A percentile compares a stretch with the other conserved stretches of the same genome.
Conservation (phyloP, 2,113 vertebrate species). For the Rhodinocichla rosea region DNA sequence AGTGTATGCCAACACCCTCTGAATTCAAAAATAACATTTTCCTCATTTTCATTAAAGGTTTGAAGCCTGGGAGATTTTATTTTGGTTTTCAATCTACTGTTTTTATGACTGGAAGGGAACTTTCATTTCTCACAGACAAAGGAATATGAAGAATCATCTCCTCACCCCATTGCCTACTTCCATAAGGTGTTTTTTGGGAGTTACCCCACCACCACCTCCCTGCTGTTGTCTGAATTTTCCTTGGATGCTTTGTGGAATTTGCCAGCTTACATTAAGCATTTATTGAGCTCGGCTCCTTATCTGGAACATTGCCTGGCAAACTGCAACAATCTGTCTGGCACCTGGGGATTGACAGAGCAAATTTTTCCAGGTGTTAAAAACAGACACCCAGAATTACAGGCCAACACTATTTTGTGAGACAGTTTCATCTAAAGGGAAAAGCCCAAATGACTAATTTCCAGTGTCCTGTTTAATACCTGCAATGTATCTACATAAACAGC, state of each 20-base stretch:
- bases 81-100: slow-evolving; percentile 3
- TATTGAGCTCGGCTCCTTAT: slow-evolving; percentile 68
- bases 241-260: slow-evolving; percentile 70
- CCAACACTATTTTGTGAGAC: slow-evolving; percentile 15
- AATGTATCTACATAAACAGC: slow-evolving; percentile 44
- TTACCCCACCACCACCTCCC: neutral
- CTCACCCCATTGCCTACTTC: neutral
- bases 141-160: neutral
- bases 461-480: slow-evolving; percentile 29
- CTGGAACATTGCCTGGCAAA: slow-evolving; percentile 65
- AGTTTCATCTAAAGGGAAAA: slow-evolving; percentile 26
- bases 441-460: neutral
- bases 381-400: slow-evolving; percentile 34
- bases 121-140: slow-evolving; percentile 33
- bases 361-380: slow-evolving; percentile 71
- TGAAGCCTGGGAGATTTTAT: slow-evolving; percentile 60
- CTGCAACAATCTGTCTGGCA: slow-evolving; percentile 68
- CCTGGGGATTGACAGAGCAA: slow-evolving; percentile 63
- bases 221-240: slow-evolving; percentile 54
- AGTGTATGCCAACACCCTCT: slow-evolving; percentile 65
- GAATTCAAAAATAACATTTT: slow-evolving; percentile 63
- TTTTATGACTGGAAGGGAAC: neutral
- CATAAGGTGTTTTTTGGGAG: neutral
- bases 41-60: slow-evolving; percentile 59
- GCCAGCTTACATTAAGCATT: slow-evolving; percentile 63